These are phyloP conservation scores for Pelosia muscerda DNA, from an alignment of 2,888 invertebrate genomes.

Conservation along the genomic window DNA sequence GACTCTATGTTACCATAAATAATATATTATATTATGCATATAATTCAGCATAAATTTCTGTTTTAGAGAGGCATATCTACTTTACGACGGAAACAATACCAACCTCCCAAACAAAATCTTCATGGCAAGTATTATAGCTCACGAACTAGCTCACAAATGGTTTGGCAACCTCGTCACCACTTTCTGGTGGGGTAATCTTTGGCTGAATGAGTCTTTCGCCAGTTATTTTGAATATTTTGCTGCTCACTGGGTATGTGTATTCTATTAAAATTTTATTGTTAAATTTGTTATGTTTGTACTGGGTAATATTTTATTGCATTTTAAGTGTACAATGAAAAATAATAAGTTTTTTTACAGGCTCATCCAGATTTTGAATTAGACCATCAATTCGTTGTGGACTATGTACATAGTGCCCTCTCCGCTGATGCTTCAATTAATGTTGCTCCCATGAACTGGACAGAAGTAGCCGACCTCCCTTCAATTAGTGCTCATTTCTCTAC, in stretches of 20 bases:
- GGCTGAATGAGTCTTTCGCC: slow-evolving; percentile 91
- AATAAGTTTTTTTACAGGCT: slow-evolving; percentile 57
- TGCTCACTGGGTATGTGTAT: slow-evolving; percentile 81
- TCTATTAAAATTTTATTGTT: background rate
- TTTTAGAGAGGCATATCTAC: slow-evolving; percentile 78
- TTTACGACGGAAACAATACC: slow-evolving; percentile 79
- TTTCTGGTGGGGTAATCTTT: slow-evolving; percentile 92
- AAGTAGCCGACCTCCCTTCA: slow-evolving; percentile 84
- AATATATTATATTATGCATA: background rate
- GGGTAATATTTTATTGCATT: too few relatives aligned
- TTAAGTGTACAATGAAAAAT: too few relatives aligned
- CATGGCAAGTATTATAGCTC: slow-evolving; percentile 88
- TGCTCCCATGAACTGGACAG: slow-evolving; percentile 81
- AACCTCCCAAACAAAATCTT: slow-evolving; percentile 79
- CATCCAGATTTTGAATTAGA: slow-evolving; percentile 71
- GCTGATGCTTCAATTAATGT: slow-evolving; percentile 83
- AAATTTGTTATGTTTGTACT: background rate
- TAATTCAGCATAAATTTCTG: background rate
- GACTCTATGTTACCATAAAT: too few relatives aligned
- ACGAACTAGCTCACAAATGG: slow-evolving; percentile 95
- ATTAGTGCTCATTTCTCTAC: slow-evolving; percentile 88
- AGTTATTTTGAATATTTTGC: slow-evolving; percentile 91
- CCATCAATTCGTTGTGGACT: slow-evolving; percentile 90
- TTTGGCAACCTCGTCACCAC: slow-evolving; percentile 93
- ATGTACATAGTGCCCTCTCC: slow-evolving; percentile 88